Percentiles rank a stretch among this genome's conserved stretches.
phyloP scores from a whole-genome alignment of 1,140 invertebrate species.

The Drosophila littoralis region DNA sequence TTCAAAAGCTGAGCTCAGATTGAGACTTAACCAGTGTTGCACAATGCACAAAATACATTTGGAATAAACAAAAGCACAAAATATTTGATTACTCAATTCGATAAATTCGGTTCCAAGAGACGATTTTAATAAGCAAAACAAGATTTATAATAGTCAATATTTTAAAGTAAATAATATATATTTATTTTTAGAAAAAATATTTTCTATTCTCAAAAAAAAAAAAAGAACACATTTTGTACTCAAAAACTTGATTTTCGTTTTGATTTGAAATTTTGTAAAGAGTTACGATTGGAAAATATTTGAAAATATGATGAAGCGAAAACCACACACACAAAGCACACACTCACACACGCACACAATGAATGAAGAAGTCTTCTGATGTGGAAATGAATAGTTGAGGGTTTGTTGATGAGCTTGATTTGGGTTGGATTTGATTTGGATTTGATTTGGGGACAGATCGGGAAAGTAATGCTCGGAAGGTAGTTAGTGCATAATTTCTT shows the following conservation, averaged over 20 bases:
- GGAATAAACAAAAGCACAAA: slow-evolving; percentile 5
- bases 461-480: too few species aligned
- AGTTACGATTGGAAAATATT: neutral
- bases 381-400: neutral
- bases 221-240: neutral
- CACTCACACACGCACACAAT: slow-evolving; percentile 18
- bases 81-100: neutral
- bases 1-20: neutral
- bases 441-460: neutral
- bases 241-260: neutral
- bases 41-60: slow-evolving; percentile 41
- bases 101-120: too few species aligned
- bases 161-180: too few species aligned
- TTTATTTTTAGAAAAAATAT: too few species aligned
- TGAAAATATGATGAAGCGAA: neutral
- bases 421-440: neutral
- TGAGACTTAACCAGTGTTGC: neutral
- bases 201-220: too few species aligned
- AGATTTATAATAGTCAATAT: too few species aligned
- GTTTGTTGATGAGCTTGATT: too few species aligned
- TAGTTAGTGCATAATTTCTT: too few species aligned
- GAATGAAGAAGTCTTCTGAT: slow-evolving; percentile 1
- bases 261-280: too few species aligned
- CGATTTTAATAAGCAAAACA: too few species aligned
- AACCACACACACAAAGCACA: slow-evolving; percentile 9